Conservation (phyloP, 92 coral and sea anemone genomes). For the Zoanthus sansibaricus region DNA sequence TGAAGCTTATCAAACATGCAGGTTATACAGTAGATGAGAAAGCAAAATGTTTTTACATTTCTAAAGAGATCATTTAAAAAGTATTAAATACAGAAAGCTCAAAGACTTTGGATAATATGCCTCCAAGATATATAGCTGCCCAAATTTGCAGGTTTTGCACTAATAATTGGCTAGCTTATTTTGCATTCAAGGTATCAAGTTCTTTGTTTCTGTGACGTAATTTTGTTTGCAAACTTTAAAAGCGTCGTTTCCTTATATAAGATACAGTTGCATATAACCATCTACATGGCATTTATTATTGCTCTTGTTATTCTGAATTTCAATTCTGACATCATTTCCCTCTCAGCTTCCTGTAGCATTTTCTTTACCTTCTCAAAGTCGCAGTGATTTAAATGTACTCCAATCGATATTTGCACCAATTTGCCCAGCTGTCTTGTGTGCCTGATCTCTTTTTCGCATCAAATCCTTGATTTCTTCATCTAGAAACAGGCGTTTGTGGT, state of each 20-base stretch:
- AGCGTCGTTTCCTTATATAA: slow-evolving; percentile 45
- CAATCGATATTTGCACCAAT: slow-evolving; percentile 52
- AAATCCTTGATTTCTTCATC: slow-evolving; percentile 44
- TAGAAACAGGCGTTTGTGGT: slow-evolving; percentile 46
- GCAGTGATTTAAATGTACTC: slow-evolving; percentile 37
- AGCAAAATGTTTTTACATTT: too few species aligned
- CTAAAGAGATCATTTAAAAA: too few species aligned
- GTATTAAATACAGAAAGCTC: too few species aligned
- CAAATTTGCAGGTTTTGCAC: too few species aligned
- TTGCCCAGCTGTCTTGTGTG: slow-evolving; percentile 55
- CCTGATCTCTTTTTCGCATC: slow-evolving; percentile 43
- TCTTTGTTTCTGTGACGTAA: too few species aligned
- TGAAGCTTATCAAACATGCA: too few species aligned
- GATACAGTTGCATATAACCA: slow-evolving; percentile 55
- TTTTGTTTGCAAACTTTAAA: too few species aligned
- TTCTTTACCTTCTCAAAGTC: slow-evolving; percentile 50
- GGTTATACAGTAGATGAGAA: too few species aligned
- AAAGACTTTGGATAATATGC: too few species aligned
- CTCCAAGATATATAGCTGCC: too few species aligned
- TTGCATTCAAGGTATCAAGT: too few species aligned
- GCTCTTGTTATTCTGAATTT: slow-evolving; percentile 45
- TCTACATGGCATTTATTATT: slow-evolving; percentile 46
- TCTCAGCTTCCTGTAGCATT: slow-evolving; percentile 37
- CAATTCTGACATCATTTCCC: slow-evolving; percentile 53
- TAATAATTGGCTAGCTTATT: too few species aligned